Base-by-base conservation (phyloP, 2,113 vertebrate species). In the Chascanopsetta lugubris region DNA sequence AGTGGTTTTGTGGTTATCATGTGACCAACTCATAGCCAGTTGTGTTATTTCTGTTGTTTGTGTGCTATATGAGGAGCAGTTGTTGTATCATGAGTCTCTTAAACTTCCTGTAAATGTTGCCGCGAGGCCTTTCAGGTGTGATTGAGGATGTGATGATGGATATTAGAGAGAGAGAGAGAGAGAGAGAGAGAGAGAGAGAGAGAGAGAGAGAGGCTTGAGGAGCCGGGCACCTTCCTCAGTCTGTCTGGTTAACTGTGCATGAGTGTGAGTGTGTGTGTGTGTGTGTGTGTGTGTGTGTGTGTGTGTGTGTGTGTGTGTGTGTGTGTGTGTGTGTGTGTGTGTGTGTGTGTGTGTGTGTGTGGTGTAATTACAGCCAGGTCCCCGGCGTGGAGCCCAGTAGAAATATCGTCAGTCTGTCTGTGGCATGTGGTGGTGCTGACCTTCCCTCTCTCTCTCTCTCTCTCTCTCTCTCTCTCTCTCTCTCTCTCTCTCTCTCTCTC, bases 341-440 rank as follows among this genome's bases (percentile, higher is more conserved):
- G 62, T 49, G 43, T 61, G 74, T 48, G 65, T 62, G 47, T 32
- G 49, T 65, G 64, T 69, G 72, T 72, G 79, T 69, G 81, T 82
- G 84, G 79, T 88, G 85, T 88, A 90, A 90, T 89, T 91, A 90
- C 84, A 89, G 85, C 83, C 85, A 89, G 86, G 85, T 82, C 77
- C 75, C 85, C 80, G 88, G 84, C 80, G 75, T 69, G 80, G 83
- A 87, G 89, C 85, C 86, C 85, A 90, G 89, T 83, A 84, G 83
- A 88, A 87, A 80, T 85, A 90, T 84, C 87, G 89, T 90, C 90
- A 89, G 86, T 88, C 87, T 89, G 90, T 91, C 90, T 89, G 86
- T 90, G 89, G 89, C 88, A 88, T 89, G 85, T 76, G 77, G 85
- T 84, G 80, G 43, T 85, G 73, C 86, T 87, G 82, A 85, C 84